These are phyloP conservation scores for Catharus ustulatus DNA, from an alignment of 2,797 vertebrate genomes.

Conservation along the genomic window DNA sequence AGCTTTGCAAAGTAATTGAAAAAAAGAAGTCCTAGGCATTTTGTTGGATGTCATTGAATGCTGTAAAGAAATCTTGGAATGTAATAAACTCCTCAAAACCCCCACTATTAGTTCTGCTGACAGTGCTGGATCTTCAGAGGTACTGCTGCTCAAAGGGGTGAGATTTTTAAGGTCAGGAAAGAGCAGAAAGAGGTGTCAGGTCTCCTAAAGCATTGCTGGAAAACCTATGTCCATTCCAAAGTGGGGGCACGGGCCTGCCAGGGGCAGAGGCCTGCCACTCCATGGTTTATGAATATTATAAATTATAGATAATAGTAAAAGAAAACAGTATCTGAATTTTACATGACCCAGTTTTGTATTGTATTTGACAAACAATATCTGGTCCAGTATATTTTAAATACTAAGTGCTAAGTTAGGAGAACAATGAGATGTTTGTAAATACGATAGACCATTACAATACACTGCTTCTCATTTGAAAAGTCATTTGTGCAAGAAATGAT, in stretches of 20 bases:
- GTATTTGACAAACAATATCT: constrained; percentile 46
- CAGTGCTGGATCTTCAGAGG: background rate
- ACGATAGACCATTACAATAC: constrained; percentile 72
- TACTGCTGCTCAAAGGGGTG: constrained; percentile 26
- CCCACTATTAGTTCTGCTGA: background rate
- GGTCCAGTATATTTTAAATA: constrained; percentile 59
- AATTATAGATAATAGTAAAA: constrained; percentile 47
- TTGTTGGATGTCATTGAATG: constrained; percentile 19
- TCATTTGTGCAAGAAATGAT: constrained; percentile 77
- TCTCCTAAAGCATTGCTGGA: background rate
- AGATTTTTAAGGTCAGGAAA: constrained; percentile 15
- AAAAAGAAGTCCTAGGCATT: constrained; percentile 12
- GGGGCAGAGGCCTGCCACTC: background rate
- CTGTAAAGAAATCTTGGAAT: constrained; percentile 45
- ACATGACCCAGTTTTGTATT: constrained; percentile 18
- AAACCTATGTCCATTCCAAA: background rate
- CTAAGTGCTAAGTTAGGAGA: constrained; percentile 46
- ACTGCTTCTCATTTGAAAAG: constrained; percentile 78
- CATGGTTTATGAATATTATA: constrained; percentile 1
- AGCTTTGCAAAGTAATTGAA: constrained; percentile 35
- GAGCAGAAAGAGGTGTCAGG: background rate
- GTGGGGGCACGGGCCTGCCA: background rate
- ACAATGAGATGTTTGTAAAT: constrained; percentile 75
- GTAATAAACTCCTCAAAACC: constrained; percentile 31
- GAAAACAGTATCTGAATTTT: constrained; percentile 47